Base-by-base conservation (phyloP, 1,140 invertebrate genomes). In the Achroia grisella region DNA sequence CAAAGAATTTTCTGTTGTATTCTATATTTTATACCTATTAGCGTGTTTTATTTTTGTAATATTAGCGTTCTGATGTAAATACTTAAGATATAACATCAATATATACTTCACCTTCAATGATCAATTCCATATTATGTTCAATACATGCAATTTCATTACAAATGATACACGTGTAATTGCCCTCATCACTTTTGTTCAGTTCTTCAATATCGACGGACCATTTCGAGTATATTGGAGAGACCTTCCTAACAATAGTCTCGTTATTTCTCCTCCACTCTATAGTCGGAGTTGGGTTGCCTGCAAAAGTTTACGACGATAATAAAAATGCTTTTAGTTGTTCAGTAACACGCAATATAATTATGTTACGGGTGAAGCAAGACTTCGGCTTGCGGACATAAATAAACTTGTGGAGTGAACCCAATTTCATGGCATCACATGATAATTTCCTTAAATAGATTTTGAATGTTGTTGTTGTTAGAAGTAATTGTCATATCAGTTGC, bases 281-380 rank as follows among this genome's bases (percentile, higher is more conserved):
- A n/a, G 14, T 37, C 35, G 35, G 35, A 37, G 35, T 37, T 37
- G 35, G 35, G 17, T 37, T 37, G 13, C 35, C 35, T 37, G 35
- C n/a, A 37, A 37, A 23, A 23, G 12, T 37, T 37, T 37, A 37
- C 35, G 35, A 37, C 14, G 13, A n/a, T 37, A 13, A 15, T 37
- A 37, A 37, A 37, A 37, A 37, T 37, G 35, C 35, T 37, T 37
- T 37, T 37, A 37, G 35, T 37, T 37, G 17, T 23, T 23, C 17
- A 23, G 17, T 23, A 23, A 17, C 35, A 37, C 35, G 35, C 17
- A 17, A 37, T 15, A 13, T 37, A 37, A 37, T 37, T 37, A 37
- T 37, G 35, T 37, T 37, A 37, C 15, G 17, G 35, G 13, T n/a
- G 17, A 23, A 37, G 13, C 9, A 31, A 31, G 30, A 31, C 6